These are phyloP conservation scores for Engraulis encrasicolus DNA, from an alignment of 2,113 vertebrate genomes.

Conservation along the genomic window DNA sequence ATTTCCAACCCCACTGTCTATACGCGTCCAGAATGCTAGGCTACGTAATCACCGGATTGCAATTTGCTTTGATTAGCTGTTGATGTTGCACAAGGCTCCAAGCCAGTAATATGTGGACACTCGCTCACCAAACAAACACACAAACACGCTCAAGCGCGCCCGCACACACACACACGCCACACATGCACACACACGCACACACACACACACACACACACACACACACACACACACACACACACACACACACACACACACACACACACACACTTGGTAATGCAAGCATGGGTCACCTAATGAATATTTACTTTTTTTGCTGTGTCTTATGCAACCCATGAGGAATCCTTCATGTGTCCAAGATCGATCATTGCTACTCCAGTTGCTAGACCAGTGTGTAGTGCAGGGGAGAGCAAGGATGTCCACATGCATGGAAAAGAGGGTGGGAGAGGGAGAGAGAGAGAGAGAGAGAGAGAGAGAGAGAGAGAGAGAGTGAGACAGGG, in stretches of 20 bases:
- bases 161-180: too few species aligned
- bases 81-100: neutral
- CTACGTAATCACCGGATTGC: neutral
- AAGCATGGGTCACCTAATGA: neutral
- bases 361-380: neutral
- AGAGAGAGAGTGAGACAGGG: neutral
- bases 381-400: neutral
- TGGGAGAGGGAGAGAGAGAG: neutral
- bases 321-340: neutral
- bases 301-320: neutral
- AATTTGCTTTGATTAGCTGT: constrained; percentile 15
- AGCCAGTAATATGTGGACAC: neutral
- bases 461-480: neutral
- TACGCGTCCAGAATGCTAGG: neutral
- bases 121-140: too few species aligned
- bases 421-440: neutral
- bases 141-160: too few species aligned
- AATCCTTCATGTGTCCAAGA: neutral
- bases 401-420: neutral
- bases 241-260: neutral
- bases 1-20: neutral
- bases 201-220: too few species aligned
- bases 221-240: neutral
- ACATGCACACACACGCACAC: too few species aligned
- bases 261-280: neutral